Evolutionary conservation across 2,888 invertebrate species (phyloP).

Genomic region (Volucella zonaria): DNA sequence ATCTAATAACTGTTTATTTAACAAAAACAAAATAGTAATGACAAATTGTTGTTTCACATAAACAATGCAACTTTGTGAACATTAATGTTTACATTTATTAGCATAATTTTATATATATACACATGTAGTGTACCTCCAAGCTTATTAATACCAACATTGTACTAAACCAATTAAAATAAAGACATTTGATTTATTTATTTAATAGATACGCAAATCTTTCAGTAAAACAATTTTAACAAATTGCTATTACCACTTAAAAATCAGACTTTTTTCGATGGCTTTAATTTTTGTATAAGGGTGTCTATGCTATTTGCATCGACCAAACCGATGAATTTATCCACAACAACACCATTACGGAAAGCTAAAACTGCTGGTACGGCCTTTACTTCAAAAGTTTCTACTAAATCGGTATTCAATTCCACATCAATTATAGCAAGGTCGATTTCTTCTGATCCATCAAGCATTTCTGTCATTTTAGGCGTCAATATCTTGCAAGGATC

Average conservation of each 20-base stretch:
- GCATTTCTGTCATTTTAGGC: constrained; percentile 90
- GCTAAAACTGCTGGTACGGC: constrained; percentile 90
- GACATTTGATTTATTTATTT: too few species aligned
- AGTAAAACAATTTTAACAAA: neutral
- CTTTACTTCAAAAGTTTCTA: constrained; percentile 91
- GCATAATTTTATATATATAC: too few species aligned
- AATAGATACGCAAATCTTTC: too few species aligned
- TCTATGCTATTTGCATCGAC: constrained; percentile 92
- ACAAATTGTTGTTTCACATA: too few species aligned
- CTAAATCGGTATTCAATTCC: constrained; percentile 91
- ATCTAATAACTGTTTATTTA: too few species aligned
- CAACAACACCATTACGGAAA: constrained; percentile 90
- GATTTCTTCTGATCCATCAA: constrained; percentile 88
- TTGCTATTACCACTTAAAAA: neutral
- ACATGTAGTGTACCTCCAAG: too few species aligned
- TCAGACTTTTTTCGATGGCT: constrained; percentile 74
- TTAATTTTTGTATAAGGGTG: constrained; percentile 87
- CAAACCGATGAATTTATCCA: constrained; percentile 94
- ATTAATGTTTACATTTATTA: too few species aligned
- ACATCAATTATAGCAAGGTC: constrained; percentile 92
- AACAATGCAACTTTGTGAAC: too few species aligned
- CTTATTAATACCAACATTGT: too few species aligned
- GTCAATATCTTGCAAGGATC: constrained; percentile 94
- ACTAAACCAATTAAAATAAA: too few species aligned
- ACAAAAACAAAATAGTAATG: too few species aligned